phyloP scores from a whole-genome alignment of 2,113 vertebrate genomes.

The Octodon degus region DNA sequence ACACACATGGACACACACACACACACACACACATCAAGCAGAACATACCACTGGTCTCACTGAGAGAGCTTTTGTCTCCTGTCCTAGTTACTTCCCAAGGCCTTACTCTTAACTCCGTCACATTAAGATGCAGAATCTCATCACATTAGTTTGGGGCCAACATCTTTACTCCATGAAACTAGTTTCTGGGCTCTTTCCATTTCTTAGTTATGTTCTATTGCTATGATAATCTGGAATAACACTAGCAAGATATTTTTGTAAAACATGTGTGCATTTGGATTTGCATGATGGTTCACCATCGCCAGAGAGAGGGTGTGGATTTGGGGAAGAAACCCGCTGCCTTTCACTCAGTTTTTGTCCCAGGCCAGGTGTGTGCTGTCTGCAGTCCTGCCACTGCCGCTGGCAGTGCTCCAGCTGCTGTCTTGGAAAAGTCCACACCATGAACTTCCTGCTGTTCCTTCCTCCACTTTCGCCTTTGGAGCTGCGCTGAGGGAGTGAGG shows the following conservation, averaged over 20 bases:
- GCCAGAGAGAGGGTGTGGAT: neutral
- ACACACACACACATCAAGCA: no score
- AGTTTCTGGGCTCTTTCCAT: neutral
- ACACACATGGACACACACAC: neutral
- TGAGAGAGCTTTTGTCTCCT: accelerated
- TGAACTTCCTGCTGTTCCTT: neutral
- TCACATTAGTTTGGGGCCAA: neutral
- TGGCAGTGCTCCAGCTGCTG: accelerated
- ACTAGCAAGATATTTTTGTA: neutral
- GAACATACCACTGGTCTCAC: neutral
- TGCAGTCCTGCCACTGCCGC: no score
- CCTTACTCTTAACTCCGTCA: no score
- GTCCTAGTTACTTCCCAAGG: neutral
- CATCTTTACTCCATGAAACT: neutral
- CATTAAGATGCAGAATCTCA: neutral
- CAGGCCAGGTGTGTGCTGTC: accelerated
- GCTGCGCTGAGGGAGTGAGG: neutral
- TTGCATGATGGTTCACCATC: neutral
- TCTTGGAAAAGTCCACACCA: neutral
- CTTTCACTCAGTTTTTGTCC: neutral
- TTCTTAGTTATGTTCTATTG: neutral
- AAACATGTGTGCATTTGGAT: neutral
- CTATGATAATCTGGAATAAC: neutral
- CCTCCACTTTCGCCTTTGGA: neutral
- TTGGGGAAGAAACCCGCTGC: neutral